Evolutionary conservation across 2,797 vertebrate species (phyloP), one percentile per base, ranked within the genome.

Genomic region (Sebastes glaucus): DNA sequence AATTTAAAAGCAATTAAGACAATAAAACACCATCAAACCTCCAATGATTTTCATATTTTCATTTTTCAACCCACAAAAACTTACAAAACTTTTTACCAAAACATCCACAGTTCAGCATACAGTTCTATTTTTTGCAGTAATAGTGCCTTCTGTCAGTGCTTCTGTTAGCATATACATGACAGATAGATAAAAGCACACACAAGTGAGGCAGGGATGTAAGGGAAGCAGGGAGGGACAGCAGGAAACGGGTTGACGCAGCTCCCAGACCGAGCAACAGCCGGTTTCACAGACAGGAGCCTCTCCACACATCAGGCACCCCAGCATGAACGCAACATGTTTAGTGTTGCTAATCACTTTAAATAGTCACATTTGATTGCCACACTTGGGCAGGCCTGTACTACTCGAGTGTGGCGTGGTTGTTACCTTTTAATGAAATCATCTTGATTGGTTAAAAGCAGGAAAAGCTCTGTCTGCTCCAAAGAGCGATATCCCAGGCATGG

Each of bases 281-380:
- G 73, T 42, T 1, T 65, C 71, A 23, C 80, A 78, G 81, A 56
- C 59, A 61, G 78, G 71, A 52, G 56, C 35, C 73, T 77, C 7
- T 3, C 55, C 60, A 53, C 73, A 77, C 83, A 85, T 84, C 74
- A 78, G 79, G 71, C 33, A 16, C 7, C 77, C 32, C 70, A 84
- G 84, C 82, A 71, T 80, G 84, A 11, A 49, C 5, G 6, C 82
- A 81, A 55, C 77, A 84, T 62, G 78, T 71, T 78, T 60, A 52
- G 27, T 57, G 33, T n/a, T 16, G 56, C 70, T 83, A 77, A 85
- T 85, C 72, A 32, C 66, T 78, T 77, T 74, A 67, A 83, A 80
- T 67, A 63, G 74, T 77, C 61, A 69, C 72, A 35, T 77, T 42
- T 71, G 30, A 61, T 32, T 5, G 22, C 59, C 46, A 67, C 27